phyloP scores from a whole-genome alignment of 1,140 invertebrate species.

The Linepithema humile region DNA sequence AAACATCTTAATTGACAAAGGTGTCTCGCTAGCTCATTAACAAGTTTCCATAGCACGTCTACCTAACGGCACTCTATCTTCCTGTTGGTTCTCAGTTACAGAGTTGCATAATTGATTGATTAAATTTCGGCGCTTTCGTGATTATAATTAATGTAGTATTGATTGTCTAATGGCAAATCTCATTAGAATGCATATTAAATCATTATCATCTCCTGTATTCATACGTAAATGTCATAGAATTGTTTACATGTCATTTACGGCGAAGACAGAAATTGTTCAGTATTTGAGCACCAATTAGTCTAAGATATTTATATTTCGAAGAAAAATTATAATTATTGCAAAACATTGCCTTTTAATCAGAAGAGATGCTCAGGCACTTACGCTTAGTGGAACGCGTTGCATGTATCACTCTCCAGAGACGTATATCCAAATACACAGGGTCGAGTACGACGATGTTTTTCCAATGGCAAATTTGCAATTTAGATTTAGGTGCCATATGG shows the following conservation, averaged over 20 bases:
- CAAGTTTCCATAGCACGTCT: constrained; percentile 54
- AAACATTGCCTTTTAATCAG: constrained; percentile 5
- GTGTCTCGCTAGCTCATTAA: constrained; percentile 52
- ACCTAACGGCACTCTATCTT: constrained; percentile 12
- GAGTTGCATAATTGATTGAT: constrained; percentile 70
- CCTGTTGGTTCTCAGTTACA: constrained; percentile 39
- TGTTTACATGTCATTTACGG: neutral
- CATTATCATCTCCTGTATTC: constrained; percentile 37
- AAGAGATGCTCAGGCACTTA: constrained; percentile 2
- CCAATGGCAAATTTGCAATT: constrained; percentile 49
- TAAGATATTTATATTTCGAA: neutral
- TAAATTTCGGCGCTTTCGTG: constrained; percentile 59
- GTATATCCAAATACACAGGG: constrained; percentile 26
- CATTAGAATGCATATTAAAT: constrained; percentile 63
- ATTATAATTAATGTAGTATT: constrained; percentile 61
- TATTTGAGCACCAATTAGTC: neutral
- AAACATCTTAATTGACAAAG: constrained; percentile 45
- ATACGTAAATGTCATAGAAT: neutral
- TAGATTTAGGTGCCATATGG: constrained; percentile 48
- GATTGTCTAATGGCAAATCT: constrained; percentile 63
- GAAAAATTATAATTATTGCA: neutral
- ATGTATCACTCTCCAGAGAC: constrained; percentile 13
- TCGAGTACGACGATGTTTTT: constrained; percentile 43
- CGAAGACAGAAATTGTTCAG: neutral
- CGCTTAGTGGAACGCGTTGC: neutral